These are phyloP conservation scores for Pteruthius melanotis DNA, from an alignment of 2,113 vertebrate genomes.

Conservation along the genomic window DNA sequence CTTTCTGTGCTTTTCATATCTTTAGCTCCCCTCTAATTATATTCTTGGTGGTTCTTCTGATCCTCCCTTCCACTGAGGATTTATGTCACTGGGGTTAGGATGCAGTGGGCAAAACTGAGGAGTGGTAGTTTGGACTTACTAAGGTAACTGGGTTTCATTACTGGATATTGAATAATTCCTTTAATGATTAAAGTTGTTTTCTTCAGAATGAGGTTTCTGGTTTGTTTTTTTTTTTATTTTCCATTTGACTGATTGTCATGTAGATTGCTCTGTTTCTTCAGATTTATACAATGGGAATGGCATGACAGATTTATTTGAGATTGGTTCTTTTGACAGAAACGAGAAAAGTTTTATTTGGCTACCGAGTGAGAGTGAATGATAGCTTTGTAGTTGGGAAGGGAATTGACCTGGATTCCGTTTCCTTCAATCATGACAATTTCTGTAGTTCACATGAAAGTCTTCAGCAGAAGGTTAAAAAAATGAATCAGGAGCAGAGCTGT, in stretches of 20 bases:
- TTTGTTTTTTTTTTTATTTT: not conserved
- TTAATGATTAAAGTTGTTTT: not conserved
- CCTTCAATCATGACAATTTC: not conserved
- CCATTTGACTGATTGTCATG: not conserved
- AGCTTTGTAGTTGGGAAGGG: not conserved
- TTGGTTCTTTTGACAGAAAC: not conserved
- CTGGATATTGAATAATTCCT: not conserved
- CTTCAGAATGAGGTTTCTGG: not conserved
- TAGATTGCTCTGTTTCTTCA: not conserved
- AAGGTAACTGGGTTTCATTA: not conserved
- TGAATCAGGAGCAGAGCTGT: not conserved
- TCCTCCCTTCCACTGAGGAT: not conserved
- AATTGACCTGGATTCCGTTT: not conserved
- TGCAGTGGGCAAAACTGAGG: not conserved
- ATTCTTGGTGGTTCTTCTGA: not conserved
- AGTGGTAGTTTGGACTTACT: not conserved
- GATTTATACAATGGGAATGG: not conserved
- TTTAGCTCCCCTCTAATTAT: not conserved
- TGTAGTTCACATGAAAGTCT: not conserved
- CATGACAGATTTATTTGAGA: not conserved
- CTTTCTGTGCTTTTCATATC: conserved; percentile 15
- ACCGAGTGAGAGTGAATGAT: not conserved
- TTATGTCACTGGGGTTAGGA: not conserved
- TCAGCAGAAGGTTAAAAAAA: not conserved
- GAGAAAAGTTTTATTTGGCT: not conserved